Base-by-base conservation (phyloP, 2,888 invertebrate species). In the Sarcophaga carnaria region DNA sequence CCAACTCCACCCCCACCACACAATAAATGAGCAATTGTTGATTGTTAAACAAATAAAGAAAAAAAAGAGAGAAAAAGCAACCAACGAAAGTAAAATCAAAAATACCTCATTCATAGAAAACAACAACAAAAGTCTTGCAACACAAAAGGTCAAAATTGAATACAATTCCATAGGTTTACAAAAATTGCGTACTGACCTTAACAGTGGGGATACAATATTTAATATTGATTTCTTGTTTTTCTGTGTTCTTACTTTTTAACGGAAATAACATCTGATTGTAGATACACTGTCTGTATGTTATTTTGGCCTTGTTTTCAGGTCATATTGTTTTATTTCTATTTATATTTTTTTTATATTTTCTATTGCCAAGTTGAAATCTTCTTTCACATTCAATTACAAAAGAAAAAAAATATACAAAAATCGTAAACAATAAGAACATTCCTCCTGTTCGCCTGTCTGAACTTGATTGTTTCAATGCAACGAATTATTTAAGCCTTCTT, bases 1-100 rank as follows among this genome's bases (percentile, higher is more conserved):
- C 90, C 91, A 90, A 89, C 92, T 17, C 17, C 54, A 54, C 4
- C 54, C 11, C 12, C 83, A 83, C 78, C 60, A 62, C 69, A 49
- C 5, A 91, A 92, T 93, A 92, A 93, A 92, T 92, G 92, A 92
- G 90, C 93, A 93, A 91, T 93, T 93, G 90, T 91, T 90, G 89
- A 86, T 54, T 54, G 54, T 54, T 54, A 12, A 14, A 14, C 54
- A 54, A 12, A 54, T 84, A 87, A 87, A 69, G 37, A 37, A n/a
- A 64, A 25, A 12, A 25, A 71, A 27, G 12, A 64, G 22, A 49
- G 49, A 49, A 54, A 14, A 17, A 54, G 1, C 4, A 54, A 54
- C 12, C 12, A 54, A 71, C 54, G 25, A 54, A 71, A 37, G 37
- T 37, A 62, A 63, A 64, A 70, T 62, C n/a, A 66, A 71, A 20